These are phyloP conservation scores for Gopherus flavomarginatus DNA, from an alignment of 2,113 vertebrate species.

Conservation along the genomic window DNA sequence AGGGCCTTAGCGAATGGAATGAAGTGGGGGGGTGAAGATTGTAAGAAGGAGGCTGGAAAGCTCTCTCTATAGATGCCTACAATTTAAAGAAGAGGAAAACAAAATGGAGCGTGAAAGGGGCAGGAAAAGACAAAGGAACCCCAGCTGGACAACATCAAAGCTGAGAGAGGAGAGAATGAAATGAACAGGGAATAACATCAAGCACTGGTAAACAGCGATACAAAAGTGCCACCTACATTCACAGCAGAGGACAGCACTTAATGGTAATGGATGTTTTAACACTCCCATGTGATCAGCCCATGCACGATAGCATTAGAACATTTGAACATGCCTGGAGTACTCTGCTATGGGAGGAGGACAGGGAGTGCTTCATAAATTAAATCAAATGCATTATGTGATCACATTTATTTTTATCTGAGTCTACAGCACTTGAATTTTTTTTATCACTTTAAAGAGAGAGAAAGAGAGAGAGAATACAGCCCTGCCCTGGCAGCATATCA, in stretches of 20 bases:
- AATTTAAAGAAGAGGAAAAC: neutral
- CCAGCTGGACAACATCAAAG: neutral
- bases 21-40: neutral
- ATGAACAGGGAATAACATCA: neutral
- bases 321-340: constrained; percentile 53
- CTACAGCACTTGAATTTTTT: constrained; percentile 72
- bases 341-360: constrained; percentile 51
- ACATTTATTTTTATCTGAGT: constrained; percentile 77
- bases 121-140: neutral
- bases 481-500: constrained; percentile 64
- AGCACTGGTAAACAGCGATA: constrained; percentile 51
- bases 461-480: constrained; percentile 45
- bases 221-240: constrained; percentile 69
- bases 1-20: neutral
- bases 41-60: neutral
- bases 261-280: constrained; percentile 39
- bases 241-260: constrained; percentile 63
- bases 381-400: constrained; percentile 73
- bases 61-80: neutral
- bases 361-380: constrained; percentile 77
- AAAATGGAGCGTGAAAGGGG: neutral
- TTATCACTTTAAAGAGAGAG: constrained; percentile 67
- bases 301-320: neutral
- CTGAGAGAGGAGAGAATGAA: neutral
- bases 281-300: neutral